Base-by-base conservation (phyloP, 53 echinoderm and acorn worm genomes). In the Holothuria scabra region DNA sequence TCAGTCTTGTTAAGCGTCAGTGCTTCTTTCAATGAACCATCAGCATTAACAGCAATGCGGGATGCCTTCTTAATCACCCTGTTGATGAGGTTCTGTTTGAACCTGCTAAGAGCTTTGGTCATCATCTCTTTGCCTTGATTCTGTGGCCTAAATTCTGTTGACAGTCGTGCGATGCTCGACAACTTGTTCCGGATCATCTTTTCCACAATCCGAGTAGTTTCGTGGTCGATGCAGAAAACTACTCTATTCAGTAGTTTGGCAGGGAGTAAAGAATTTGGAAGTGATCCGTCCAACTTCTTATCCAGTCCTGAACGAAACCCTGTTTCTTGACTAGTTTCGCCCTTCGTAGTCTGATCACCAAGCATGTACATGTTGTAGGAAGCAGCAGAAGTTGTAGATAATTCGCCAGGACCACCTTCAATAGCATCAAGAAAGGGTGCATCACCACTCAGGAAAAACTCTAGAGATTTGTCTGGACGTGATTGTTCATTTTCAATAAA, bases 191-290 rank as follows among this genome's bases (percentile, higher is more conserved):
- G 23, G 20, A 82, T 58, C 22, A 83, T 24, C 32, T 83, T 83
- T 20, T 83, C 83, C 0, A 83, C 83, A 26, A 83, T 66, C 20
- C 83, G 28, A 10, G 83, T 66, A 4, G 83, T 20, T 2, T 67
- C 83, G 67, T 83, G 83, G 48, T 83, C 83, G 19, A 83, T 83
- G 28, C 83, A 83, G 67, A 66, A 66, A 8, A 83, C 83, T 38
- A 46, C 55, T 8, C 14, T 1, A 13, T 66, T 28, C 3, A 83
- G 16, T 4, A 67, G 67, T 0, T 67, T 83, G 1, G 26, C 46
- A 23, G 83, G 83, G 4, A 66, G 4, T n/a, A 66, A 14, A 1
- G 46, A 74, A 41, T 74, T n/a, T 46, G 74, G 46, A 1, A 41
- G 46, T 21, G 0, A 2, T 1, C 74, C 6, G 37, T 74, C 20